These are phyloP conservation scores for Gadus chalcogrammus DNA, from an alignment of 2,113 vertebrate genomes.

Conservation along the genomic window DNA sequence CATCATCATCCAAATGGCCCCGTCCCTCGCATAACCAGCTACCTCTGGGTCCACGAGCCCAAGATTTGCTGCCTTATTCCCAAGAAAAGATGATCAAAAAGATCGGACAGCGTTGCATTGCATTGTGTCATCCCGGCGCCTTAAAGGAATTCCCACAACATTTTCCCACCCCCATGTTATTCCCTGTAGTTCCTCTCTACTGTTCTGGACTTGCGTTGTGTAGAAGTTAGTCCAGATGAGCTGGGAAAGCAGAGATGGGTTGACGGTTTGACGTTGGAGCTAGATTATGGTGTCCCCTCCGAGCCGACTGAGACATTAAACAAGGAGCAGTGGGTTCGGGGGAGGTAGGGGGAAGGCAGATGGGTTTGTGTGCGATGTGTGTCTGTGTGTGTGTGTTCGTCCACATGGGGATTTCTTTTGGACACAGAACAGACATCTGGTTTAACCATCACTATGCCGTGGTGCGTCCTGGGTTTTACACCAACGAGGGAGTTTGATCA, in stretches of 20 bases:
- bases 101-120: slow-evolving; percentile 6
- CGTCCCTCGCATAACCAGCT: slow-evolving; percentile 37
- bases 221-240: slow-evolving; percentile 26
- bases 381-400: slow-evolving; percentile 33
- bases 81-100: background rate
- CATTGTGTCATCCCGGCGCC: slow-evolving; percentile 37
- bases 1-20: slow-evolving; percentile 36
- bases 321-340: slow-evolving; percentile 45
- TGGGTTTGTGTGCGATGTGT: slow-evolving; percentile 17
- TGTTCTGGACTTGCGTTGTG: slow-evolving; percentile 59
- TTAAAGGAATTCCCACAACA: slow-evolving; percentile 40
- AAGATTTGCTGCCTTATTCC: slow-evolving; percentile 42
- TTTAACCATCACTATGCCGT: slow-evolving; percentile 53
- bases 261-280: slow-evolving; percentile 51
- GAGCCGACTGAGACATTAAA: slow-evolving; percentile 42
- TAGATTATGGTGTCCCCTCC: slow-evolving; percentile 53
- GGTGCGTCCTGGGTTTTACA: slow-evolving; percentile 23
- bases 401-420: slow-evolving; percentile 33
- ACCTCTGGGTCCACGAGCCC: slow-evolving; percentile 36
- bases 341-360: slow-evolving; percentile 25
- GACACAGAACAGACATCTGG: slow-evolving; percentile 53
- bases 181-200: slow-evolving; percentile 19
- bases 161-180: slow-evolving; percentile 46
- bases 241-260: slow-evolving; percentile 39
- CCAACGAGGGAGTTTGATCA: slow-evolving; percentile 23